Evolutionary conservation across 2,797 vertebrate species (phyloP), one percentile per base, ranked within the genome.

Genomic region (Rhinoraja longicauda): DNA sequence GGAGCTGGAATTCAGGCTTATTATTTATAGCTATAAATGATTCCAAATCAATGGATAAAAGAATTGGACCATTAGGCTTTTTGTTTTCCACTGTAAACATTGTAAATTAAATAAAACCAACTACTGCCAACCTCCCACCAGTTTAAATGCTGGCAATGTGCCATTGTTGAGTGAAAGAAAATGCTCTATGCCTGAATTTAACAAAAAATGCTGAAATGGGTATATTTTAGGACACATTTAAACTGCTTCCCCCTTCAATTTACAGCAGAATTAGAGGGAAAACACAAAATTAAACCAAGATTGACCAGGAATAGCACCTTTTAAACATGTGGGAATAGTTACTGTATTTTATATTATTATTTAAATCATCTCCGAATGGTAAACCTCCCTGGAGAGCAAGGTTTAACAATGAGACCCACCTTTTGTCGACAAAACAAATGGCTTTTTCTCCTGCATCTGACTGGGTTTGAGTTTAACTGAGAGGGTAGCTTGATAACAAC

Each of bases 21-120:
- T 64, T 88, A 62, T 64, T 88, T 88, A 64, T n/a, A 88, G 59
- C 64, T n/a, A 88, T 88, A 67, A 88, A 88, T 67, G 59, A 64
- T 64, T 59, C n/a, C 84, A 88, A 88, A 88, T 88, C 59, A 88
- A 36, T 88, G 57, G 32, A 17, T 13, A 4, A 64, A 64, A 77
- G 62, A 64, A 86, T 32, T 62, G 29, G 29, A 59, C 82, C 82
- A 86, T 64, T 86, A 86, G 82, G 84, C 36, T 88, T 88, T 88
- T 62, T 88, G 59, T 88, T 88, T 88, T 24, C n/a, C 64, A 88
- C 59, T 64, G n/a, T 88, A 88, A 88, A 64, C 59, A 88, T 32
- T 88, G 59, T 88, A 62, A 64, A 88, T 88, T 62, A 88, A 88
- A 88, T 88, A 64, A 64, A 86, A 32, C 29, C 84, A 62, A 64